Conservation (phyloP, 1,140 invertebrate genomes). For the Himalopsyche phryganea region DNA sequence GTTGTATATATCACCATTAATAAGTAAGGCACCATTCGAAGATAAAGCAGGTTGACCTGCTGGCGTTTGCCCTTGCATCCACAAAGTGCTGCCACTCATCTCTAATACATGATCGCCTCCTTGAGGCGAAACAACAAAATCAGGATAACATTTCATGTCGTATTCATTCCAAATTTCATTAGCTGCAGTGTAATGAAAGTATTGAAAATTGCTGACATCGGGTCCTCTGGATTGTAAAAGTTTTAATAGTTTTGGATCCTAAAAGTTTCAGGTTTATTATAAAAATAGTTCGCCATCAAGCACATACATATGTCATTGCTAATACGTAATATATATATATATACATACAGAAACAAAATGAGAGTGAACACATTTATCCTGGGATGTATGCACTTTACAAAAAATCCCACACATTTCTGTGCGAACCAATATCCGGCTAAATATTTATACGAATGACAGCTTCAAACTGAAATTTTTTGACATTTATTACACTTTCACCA, state of each 20-base stretch:
- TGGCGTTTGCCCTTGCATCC: conserved; percentile 45
- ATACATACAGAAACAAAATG: too few relatives aligned
- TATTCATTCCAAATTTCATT: neutral
- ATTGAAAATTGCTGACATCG: conserved; percentile 28
- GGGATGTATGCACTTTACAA: conserved; percentile 34
- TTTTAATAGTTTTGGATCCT: conserved; percentile 39
- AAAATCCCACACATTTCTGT: conserved; percentile 44
- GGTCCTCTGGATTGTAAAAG: conserved; percentile 46
- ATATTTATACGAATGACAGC: too few relatives aligned
- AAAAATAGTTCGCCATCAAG: too few relatives aligned
- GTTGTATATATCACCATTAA: conserved; percentile 52
- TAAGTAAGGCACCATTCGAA: conserved; percentile 42
- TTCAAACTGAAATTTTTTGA: too few relatives aligned
- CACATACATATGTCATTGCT: too few relatives aligned
- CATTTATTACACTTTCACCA: too few relatives aligned
- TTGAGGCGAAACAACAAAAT: neutral
- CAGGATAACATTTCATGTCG: neutral
- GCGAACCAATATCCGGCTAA: too few relatives aligned
- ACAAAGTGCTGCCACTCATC: conserved; percentile 41
- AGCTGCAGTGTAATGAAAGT: neutral
- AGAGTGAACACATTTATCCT: too few relatives aligned
- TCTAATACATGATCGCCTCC: conserved; percentile 5
- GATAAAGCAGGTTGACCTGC: conserved; percentile 43
- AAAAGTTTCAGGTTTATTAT: conserved; percentile 10
- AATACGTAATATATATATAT: neutral